Evolutionary conservation across 2,113 vertebrate genomes (phyloP), one percentile per base, ranked within the genome.

Genomic region (Crypturellus undulatus): DNA sequence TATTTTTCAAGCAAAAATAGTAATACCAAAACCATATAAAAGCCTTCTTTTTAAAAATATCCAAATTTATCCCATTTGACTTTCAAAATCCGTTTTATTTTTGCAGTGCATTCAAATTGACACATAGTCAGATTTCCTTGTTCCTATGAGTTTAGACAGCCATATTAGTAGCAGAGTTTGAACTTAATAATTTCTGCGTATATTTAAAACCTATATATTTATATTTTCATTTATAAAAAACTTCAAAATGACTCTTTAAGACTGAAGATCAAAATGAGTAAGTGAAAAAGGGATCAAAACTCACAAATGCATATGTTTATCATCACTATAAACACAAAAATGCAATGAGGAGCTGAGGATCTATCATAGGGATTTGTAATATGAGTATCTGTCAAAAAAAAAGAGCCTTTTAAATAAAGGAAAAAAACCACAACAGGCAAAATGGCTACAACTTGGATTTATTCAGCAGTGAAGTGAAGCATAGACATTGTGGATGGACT

Each of bases 271-370:
- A 68, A 60, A 7, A 36, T 16, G 8, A 67, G 12, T 5, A 64
- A 12, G 4, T n/a, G 12, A 68, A 34, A 12, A 60, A 60, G 21
- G 14, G 71, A 71, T 8, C 38, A 13, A 5, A 82, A 51, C 6
- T 68, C 13, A 64, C 0, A 2, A 69, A 65, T 12, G 12, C 13
- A 10, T 2, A 34, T 22, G 6, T 36, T 68, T 24, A 32, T 12
- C 3, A 8, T 30, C 32, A 45, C 47, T 24, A 84, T 36, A 89
- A 59, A 45, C 1, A 1, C 18, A 71, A 30, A 7, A 89, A 51
- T 42, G 6, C 18, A 70, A 34, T 30, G 2, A 69, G 6, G 1
- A 62, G 2, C 16, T 30, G 1, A 69, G 6, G 1, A 62, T 1
- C 16, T 62, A 8, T 34, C 3, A 75, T 2, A 71, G 9, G 73